These are phyloP conservation scores for Parnassius mnemosyne DNA, from an alignment of 2,888 invertebrate species.

Conservation along the genomic window DNA sequence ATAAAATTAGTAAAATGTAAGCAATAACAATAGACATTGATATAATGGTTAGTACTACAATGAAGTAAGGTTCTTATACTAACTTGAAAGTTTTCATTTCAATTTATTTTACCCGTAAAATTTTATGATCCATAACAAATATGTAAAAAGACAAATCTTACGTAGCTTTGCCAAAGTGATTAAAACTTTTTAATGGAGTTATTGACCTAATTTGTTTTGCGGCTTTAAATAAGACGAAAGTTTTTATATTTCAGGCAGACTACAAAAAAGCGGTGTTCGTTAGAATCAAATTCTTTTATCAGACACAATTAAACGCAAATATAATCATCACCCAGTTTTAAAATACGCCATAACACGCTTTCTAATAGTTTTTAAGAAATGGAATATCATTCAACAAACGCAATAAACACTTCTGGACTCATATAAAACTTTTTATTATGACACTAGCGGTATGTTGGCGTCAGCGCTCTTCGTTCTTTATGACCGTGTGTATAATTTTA, in stretches of 20 bases:
- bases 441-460: conserved; percentile 29
- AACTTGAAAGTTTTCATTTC: conserved; percentile 20
- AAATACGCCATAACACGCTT: conserved; percentile 1
- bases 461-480: conserved; percentile 37
- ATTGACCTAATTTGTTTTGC: not conserved
- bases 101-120: conserved; percentile 16
- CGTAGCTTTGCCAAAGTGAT: conserved; percentile 1
- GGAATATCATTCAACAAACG: conserved; percentile 32
- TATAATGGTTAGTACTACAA: no score
- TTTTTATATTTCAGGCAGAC: not conserved
- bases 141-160: conserved; percentile 17
- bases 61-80: not conserved
- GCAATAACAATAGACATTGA: no score
- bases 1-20: no score
- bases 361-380: conserved; percentile 15
- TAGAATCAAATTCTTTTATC: not conserved
- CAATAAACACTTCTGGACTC: conserved; percentile 34
- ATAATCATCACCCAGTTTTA: not conserved
- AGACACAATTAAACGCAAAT: conserved; percentile 5
- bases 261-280: not conserved
- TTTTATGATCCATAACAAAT: conserved; percentile 12
- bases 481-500: conserved; percentile 49
- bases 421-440: conserved; percentile 37
- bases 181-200: conserved; percentile 18
- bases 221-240: not conserved